These are phyloP conservation scores for Agrotis ipsilon DNA, from an alignment of 2,888 invertebrate species.

Conservation along the genomic window DNA sequence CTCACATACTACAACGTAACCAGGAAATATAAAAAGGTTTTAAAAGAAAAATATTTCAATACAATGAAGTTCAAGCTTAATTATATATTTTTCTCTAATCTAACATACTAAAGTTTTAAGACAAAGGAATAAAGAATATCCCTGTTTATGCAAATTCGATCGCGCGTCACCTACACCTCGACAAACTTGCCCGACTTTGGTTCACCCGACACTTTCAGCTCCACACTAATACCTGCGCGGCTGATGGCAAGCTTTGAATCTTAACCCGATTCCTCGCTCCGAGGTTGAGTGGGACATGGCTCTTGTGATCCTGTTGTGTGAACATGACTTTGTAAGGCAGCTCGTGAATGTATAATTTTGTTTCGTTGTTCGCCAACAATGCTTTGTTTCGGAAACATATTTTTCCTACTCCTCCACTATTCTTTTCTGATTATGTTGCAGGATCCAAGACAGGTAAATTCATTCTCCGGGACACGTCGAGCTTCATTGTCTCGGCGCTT, in stretches of 20 bases:
- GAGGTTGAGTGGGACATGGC: conserved; percentile 3
- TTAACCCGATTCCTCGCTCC: conserved; percentile 5
- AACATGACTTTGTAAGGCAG: background rate
- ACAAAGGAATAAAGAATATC: conserved; percentile 20
- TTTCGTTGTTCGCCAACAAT: background rate
- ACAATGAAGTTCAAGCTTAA: background rate
- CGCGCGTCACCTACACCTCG: background rate
- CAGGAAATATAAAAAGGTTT: too few relatives aligned
- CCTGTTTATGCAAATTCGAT: conserved; percentile 29
- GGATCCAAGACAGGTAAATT: too few relatives aligned
- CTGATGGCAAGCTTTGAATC: conserved; percentile 24
- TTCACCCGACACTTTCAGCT: conserved; percentile 38
- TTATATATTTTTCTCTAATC: too few relatives aligned
- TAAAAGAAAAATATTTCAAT: background rate
- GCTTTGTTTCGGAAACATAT: too few relatives aligned
- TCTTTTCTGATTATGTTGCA: too few relatives aligned
- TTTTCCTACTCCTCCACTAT: too few relatives aligned
- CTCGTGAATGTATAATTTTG: conserved; percentile 24
- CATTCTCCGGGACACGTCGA: too few relatives aligned
- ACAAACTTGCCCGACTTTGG: conserved; percentile 28
- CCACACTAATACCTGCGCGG: conserved; percentile 19
- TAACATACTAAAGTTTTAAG: too few relatives aligned
- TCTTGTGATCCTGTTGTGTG: conserved; percentile 16
- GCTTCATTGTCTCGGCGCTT: too few relatives aligned
- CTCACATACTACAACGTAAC: too few relatives aligned